These are phyloP conservation scores for Sesamia nonagrioides DNA, from an alignment of 1,140 invertebrate species.

Conservation along the genomic window DNA sequence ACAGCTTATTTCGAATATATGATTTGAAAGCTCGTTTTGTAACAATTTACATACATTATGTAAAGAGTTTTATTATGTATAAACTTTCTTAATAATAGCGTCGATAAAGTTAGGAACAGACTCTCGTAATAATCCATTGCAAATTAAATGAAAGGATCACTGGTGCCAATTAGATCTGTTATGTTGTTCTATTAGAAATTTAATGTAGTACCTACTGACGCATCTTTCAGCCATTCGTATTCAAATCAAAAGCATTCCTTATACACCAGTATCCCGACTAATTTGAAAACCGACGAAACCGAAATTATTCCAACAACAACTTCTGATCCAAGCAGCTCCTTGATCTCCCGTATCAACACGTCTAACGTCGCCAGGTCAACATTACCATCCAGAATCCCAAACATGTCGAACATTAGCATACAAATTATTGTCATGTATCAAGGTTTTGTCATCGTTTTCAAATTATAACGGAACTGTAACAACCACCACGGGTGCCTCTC, in stretches of 20 bases:
- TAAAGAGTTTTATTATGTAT: not conserved
- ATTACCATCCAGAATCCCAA: constrained; percentile 20
- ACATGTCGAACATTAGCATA: constrained; percentile 37
- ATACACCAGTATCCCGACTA: not conserved
- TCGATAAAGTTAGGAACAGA: not conserved
- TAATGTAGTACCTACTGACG: not conserved
- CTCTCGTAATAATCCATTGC: not conserved
- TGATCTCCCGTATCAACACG: constrained; percentile 28
- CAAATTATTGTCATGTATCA: constrained; percentile 49
- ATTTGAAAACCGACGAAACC: too few relatives aligned
- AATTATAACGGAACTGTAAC: constrained; percentile 50
- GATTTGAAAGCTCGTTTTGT: not conserved
- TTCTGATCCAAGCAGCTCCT: not conserved
- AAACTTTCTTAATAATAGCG: not conserved
- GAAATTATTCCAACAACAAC: constrained; percentile 16
- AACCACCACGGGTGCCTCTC: constrained; percentile 40
- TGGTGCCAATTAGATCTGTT: too few relatives aligned
- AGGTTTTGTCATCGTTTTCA: constrained; percentile 43
- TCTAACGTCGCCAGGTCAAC: constrained; percentile 3
- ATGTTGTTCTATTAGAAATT: too few relatives aligned
- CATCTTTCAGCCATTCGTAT: not conserved
- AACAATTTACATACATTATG: not conserved
- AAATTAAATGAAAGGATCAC: too few relatives aligned
- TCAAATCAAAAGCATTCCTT: constrained; percentile 4
- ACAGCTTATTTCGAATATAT: not conserved